Evolutionary conservation across 2,888 invertebrate species (phyloP).

Genomic region (Anthrax anthrax): DNA sequence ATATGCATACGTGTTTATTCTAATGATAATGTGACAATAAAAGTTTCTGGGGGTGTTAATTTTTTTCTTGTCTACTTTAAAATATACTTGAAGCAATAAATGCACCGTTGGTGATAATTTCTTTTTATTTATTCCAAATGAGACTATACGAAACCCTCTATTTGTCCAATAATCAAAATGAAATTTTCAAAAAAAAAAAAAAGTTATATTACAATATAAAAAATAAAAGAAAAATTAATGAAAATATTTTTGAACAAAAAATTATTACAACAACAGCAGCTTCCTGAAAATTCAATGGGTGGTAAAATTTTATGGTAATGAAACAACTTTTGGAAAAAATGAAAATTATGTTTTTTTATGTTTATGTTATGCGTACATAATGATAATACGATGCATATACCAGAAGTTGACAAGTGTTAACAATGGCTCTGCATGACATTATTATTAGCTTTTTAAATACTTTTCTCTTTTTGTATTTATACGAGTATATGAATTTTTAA

Average conservation of each 20-base stretch:
- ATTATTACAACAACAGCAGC: not conserved
- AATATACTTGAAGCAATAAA: not conserved
- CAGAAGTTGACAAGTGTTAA: not conserved
- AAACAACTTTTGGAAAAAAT: no score
- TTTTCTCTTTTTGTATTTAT: no score
- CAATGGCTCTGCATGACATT: not conserved
- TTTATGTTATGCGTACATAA: no score
- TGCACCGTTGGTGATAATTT: not conserved
- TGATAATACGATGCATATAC: no score
- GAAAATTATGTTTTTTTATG: not conserved
- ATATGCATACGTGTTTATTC: not conserved
- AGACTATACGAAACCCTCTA: not conserved
- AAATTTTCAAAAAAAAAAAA: not conserved
- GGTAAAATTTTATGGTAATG: constrained; percentile 7
- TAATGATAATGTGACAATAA: not conserved
- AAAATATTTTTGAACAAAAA: not conserved
- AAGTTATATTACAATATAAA: no score
- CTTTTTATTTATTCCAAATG: not conserved
- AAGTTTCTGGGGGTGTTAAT: not conserved
- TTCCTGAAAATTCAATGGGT: constrained; percentile 4
- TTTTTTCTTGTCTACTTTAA: not conserved
- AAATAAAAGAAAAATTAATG: no score
- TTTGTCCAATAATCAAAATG: not conserved
- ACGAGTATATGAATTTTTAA: no score
- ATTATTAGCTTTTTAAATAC: no score